Evolutionary conservation across 2,797 vertebrate species (phyloP).

Genomic region (Pseudocheirus occidentalis): DNA sequence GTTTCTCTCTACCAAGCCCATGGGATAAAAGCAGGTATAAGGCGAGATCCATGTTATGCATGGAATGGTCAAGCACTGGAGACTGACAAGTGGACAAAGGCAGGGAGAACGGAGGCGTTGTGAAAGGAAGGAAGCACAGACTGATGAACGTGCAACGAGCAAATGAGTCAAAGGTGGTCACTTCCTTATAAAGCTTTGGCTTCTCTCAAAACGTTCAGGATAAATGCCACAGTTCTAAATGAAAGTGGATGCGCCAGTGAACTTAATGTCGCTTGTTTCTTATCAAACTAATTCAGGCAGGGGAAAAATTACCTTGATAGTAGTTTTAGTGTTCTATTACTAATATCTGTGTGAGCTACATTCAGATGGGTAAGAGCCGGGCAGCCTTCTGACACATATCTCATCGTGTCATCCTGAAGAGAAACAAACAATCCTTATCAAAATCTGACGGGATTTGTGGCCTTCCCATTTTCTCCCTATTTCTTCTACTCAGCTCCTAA

Average conservation of each 20-base stretch:
- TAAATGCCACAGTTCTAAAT: not conserved
- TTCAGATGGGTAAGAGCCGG: slow-evolving; percentile 88
- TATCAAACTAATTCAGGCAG: not conserved
- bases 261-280: not conserved
- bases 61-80: not conserved
- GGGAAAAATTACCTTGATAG: slow-evolving; percentile 86
- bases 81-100: not conserved
- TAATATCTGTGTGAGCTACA: slow-evolving; percentile 86
- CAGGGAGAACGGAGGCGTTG: not conserved
- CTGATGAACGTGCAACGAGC: not conserved
- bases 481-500: not conserved
- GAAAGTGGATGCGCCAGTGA: not conserved
- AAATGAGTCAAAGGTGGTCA: not conserved
- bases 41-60: not conserved
- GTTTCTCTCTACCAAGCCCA: not conserved
- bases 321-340: slow-evolving; percentile 84
- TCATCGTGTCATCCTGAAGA: slow-evolving; percentile 87
- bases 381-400: slow-evolving; percentile 86
- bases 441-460: slow-evolving; percentile 23
- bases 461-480: not conserved
- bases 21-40: not conserved
- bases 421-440: slow-evolving; percentile 12
- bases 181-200: not conserved
- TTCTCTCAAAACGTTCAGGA: not conserved
- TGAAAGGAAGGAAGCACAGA: not conserved